Evolutionary conservation across 2,797 vertebrate genomes (phyloP).

Genomic region (Podarcis lilfordi): DNA sequence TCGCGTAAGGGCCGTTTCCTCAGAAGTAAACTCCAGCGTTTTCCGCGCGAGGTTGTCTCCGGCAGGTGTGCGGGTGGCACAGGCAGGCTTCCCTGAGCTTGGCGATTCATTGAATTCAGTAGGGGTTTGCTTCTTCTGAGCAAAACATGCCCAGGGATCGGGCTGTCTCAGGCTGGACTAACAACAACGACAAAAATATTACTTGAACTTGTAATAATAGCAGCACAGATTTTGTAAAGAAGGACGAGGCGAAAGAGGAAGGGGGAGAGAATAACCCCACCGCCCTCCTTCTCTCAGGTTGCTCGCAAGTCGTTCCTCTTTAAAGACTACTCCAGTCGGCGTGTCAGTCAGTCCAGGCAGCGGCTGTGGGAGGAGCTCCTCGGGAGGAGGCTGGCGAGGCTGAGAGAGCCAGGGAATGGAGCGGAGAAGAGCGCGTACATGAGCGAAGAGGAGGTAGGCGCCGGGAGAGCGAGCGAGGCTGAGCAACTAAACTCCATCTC

Average conservation of each 20-base stretch:
- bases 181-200: no score
- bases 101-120: neutral
- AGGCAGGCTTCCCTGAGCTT: neutral
- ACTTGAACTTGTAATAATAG: neutral
- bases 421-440: slow-evolving; percentile 52
- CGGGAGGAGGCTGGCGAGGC: slow-evolving; percentile 61
- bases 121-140: neutral
- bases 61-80: neutral
- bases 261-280: neutral
- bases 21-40: neutral
- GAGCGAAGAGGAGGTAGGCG: slow-evolving; percentile 47
- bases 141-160: no score
- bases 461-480: neutral
- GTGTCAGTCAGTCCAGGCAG: slow-evolving; percentile 58
- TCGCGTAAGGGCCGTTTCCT: neutral
- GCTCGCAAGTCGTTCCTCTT: slow-evolving; percentile 67
- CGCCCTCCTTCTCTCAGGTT: neutral
- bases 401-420: slow-evolving; percentile 62
- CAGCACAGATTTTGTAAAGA: neutral
- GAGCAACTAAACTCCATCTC: neutral
- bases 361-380: slow-evolving; percentile 69
- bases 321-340: slow-evolving; percentile 57
- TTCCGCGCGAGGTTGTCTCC: neutral
- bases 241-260: neutral
- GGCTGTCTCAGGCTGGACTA: neutral